Evolutionary conservation across 2,888 invertebrate species (phyloP).

Genomic region (Morpho deidamia): DNA sequence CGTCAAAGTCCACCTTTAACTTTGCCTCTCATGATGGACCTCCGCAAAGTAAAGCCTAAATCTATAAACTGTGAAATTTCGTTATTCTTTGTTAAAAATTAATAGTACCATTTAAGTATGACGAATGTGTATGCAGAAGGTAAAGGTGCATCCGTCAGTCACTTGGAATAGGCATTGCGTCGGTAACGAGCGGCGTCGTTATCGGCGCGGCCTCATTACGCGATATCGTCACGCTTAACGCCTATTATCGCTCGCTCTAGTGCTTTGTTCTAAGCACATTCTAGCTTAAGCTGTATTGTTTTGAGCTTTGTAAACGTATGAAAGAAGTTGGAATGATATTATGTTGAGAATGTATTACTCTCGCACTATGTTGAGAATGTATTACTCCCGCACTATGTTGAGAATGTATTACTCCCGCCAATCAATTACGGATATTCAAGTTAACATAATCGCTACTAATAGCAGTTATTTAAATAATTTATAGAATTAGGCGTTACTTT

Average conservation of each 20-base stretch:
- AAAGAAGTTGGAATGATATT: constrained; percentile 1
- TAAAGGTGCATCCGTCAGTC: constrained; percentile 15
- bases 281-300: constrained; percentile 8
- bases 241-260: constrained; percentile 26
- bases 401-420: constrained; percentile 6
- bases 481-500: too few species aligned
- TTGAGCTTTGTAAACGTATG: constrained; percentile 1
- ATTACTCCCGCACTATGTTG: constrained; percentile 8
- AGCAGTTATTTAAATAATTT: too few species aligned
- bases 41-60: too few species aligned
- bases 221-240: constrained; percentile 29
- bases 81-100: background rate
- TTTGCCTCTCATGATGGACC: too few species aligned
- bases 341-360: constrained; percentile 11
- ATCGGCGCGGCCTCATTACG: constrained; percentile 51
- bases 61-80: too few species aligned
- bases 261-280: constrained; percentile 25
- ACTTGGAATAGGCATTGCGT: constrained; percentile 25
- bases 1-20: too few species aligned
- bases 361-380: constrained; percentile 9
- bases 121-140: background rate
- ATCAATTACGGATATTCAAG: too few species aligned
- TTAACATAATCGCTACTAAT: too few species aligned
- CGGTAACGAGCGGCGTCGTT: constrained; percentile 46
- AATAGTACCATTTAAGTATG: background rate